Percentiles rank a stretch among this genome's conserved stretches.
phyloP scores from a whole-genome alignment of 2,888 invertebrate species.

The Craniophora ligustri region DNA sequence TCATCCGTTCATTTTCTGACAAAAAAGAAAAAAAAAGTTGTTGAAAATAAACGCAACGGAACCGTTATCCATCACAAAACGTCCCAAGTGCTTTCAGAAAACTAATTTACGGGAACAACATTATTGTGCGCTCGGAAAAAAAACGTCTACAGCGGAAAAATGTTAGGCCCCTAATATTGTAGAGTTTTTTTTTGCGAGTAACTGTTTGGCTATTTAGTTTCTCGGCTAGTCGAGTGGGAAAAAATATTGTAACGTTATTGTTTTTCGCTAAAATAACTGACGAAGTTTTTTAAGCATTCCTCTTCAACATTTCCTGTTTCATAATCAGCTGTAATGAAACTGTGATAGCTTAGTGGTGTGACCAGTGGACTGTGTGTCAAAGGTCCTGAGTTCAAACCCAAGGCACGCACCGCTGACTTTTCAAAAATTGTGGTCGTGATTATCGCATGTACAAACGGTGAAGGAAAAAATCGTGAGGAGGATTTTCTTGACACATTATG shows the following conservation, averaged over 20 bases:
- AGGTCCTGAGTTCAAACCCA: no score
- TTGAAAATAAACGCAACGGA: conserved; percentile 41
- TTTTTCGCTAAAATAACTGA: no score
- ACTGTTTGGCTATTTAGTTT: not conserved
- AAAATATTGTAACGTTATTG: not conserved
- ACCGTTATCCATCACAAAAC: conserved; percentile 56
- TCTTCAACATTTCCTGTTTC: no score
- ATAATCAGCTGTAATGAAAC: no score
- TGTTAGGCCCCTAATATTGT: conserved; percentile 21
- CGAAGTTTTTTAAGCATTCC: no score
- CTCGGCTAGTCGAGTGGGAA: not conserved
- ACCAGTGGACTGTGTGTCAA: no score
- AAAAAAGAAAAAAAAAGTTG: conserved; percentile 18
- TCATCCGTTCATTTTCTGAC: conserved; percentile 27
- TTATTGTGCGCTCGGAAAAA: conserved; percentile 51
- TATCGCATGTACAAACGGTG: no score
- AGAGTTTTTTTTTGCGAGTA: not conserved
- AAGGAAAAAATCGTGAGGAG: no score
- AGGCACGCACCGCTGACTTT: no score
- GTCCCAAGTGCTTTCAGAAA: conserved; percentile 53
- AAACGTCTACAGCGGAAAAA: conserved; percentile 32
- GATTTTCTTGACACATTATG: no score
- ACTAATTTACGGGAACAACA: conserved; percentile 59
- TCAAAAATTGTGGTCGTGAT: no score
- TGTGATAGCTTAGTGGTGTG: no score